Percentiles rank a stretch among this genome's conserved stretches.
Evolutionary conservation across 2,113 vertebrate genomes (phyloP).

Genomic region (Axis porcinus): DNA sequence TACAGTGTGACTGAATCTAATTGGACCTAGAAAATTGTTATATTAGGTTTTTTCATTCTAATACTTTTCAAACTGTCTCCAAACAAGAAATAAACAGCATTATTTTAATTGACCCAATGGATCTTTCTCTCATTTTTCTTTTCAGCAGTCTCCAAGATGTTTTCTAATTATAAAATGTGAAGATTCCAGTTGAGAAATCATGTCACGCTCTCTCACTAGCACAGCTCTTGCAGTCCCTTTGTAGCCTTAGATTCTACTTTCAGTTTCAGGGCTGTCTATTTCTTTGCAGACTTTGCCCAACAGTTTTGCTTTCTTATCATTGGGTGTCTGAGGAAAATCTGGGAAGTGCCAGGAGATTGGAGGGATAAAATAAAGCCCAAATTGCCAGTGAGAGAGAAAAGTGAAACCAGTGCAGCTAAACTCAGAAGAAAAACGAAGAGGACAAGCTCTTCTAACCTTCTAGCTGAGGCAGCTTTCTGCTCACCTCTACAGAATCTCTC

Average conservation of each 20-base stretch:
- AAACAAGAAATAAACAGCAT: background rate
- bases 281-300: fast-evolving
- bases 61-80: background rate
- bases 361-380: background rate
- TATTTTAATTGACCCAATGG: background rate
- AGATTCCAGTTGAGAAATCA: background rate
- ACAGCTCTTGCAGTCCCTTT: fast-evolving
- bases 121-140: background rate
- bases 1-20: background rate
- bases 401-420: background rate
- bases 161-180: background rate
- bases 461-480: background rate
- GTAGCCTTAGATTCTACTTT: background rate
- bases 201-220: fast-evolving
- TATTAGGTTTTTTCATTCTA: background rate
- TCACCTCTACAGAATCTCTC: background rate
- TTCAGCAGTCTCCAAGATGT: background rate
- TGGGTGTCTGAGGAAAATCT: background rate
- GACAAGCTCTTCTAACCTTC: background rate
- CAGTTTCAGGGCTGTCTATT: background rate
- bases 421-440: background rate
- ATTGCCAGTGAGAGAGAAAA: background rate
- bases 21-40: background rate
- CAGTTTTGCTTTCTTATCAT: background rate
- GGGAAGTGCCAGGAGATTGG: background rate